A percentile compares a stretch with the other conserved stretches of the same genome.
phyloP scores from a whole-genome alignment of 2,113 vertebrate species.

The Phocoena phocoena region DNA sequence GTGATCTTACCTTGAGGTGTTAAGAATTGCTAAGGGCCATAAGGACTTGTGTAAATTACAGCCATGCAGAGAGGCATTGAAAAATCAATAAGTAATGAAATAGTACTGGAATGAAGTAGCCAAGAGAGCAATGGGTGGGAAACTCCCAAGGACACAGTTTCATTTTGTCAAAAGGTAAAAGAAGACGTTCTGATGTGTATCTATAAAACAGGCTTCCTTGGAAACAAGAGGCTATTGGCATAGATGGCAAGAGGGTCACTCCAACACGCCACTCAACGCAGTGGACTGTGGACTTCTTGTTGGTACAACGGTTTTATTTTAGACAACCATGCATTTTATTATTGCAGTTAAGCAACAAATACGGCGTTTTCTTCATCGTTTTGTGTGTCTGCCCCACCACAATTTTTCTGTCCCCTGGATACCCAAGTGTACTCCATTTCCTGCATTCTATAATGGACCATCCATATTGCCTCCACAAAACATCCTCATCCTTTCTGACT shows the following conservation, averaged over 20 bases:
- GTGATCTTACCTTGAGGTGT: constrained; percentile 85
- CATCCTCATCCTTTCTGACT: background rate
- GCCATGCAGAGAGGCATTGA: constrained; percentile 84
- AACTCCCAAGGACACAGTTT: constrained; percentile 87
- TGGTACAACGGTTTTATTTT: background rate
- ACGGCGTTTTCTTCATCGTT: background rate
- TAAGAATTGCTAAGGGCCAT: constrained; percentile 87
- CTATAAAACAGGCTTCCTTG: constrained; percentile 82
- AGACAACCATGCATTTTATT: background rate
- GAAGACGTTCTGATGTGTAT: constrained; percentile 85
- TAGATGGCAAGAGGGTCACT: constrained; percentile 52
- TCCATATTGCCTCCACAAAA: background rate
- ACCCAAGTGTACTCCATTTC: background rate
- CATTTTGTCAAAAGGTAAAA: constrained; percentile 88
- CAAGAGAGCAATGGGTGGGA: constrained; percentile 88
- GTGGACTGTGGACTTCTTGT: background rate
- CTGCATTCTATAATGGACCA: background rate
- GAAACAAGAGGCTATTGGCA: constrained; percentile 77
- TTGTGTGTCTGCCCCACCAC: background rate
- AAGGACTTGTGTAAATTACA: constrained; percentile 90
- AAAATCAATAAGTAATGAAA: constrained; percentile 92
- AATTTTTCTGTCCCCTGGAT: background rate
- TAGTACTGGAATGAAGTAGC: constrained; percentile 86
- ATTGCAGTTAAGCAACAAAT: background rate
- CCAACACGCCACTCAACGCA: background rate